phyloP scores from a whole-genome alignment of 2,113 vertebrate genomes.

The Nothobranchius kuhntae region DNA sequence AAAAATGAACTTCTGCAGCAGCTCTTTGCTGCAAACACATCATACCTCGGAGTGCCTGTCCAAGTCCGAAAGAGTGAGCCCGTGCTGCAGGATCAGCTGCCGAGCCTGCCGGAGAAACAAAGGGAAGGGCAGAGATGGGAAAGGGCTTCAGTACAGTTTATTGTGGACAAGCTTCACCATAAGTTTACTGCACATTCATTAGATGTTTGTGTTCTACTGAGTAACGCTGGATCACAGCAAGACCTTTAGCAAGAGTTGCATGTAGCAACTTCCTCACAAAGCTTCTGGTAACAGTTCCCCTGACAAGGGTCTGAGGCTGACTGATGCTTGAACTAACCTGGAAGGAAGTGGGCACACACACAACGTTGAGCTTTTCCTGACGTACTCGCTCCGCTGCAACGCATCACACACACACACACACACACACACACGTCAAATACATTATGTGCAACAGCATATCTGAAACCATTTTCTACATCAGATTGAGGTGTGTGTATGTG shows the following conservation, averaged over 20 bases:
- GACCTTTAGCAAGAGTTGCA: too few species aligned
- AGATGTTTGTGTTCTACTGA: too few species aligned
- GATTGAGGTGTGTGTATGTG: not conserved
- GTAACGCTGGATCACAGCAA: too few species aligned
- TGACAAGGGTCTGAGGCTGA: too few species aligned
- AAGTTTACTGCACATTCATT: too few species aligned
- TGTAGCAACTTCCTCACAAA: not conserved
- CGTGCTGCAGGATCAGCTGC: slow-evolving; percentile 92
- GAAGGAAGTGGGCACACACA: slow-evolving; percentile 95
- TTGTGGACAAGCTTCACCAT: too few species aligned
- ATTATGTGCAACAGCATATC: not conserved
- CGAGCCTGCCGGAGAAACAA: slow-evolving; percentile 83
- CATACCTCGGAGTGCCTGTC: slow-evolving; percentile 93
- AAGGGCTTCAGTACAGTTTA: not conserved
- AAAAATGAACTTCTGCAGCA: too few species aligned
- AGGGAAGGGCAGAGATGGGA: not conserved
- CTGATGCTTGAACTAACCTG: slow-evolving; percentile 81
- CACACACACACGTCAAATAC: too few species aligned
- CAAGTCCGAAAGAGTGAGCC: slow-evolving; percentile 90
- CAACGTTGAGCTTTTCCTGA: slow-evolving; percentile 89
- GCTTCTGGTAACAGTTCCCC: not conserved
- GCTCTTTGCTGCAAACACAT: not conserved
- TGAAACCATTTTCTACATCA: too few species aligned
- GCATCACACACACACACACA: not conserved
- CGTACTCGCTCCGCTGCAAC: slow-evolving; percentile 89